Evolutionary conservation across 2,797 vertebrate species (phyloP).

Genomic region (Sebastes alutus): DNA sequence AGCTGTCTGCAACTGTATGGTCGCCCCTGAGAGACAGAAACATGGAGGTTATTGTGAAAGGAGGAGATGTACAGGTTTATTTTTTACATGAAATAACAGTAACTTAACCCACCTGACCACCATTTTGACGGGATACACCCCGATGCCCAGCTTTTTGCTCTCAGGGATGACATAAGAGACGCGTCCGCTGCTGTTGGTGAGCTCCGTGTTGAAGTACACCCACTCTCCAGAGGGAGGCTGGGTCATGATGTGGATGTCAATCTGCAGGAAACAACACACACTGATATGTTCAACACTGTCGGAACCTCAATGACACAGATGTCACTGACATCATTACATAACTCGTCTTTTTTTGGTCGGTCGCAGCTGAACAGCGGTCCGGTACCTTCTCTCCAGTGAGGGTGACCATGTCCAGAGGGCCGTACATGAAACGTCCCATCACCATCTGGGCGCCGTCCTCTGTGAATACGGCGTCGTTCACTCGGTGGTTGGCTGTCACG

Average conservation of each 20-base stretch:
- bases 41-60: background rate
- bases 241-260: constrained; percentile 97
- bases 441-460: constrained; percentile 92
- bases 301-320: background rate
- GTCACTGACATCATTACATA: background rate
- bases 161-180: constrained; percentile 91
- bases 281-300: background rate
- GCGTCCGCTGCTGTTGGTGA: constrained; percentile 95
- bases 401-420: constrained; percentile 97
- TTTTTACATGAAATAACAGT: background rate
- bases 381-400: constrained; percentile 96
- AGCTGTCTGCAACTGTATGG: constrained; percentile 96
- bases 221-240: constrained; percentile 96
- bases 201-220: constrained; percentile 92
- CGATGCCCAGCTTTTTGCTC: constrained; percentile 87
- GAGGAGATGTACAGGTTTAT: background rate
- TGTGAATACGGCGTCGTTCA: constrained; percentile 90
- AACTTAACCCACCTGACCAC: constrained; percentile 88
- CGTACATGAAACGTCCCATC: constrained; percentile 96
- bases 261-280: constrained; percentile 73
- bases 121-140: constrained; percentile 97
- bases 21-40: constrained; percentile 85
- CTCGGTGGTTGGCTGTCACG: constrained; percentile 94
- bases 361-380: background rate
- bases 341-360: background rate